Percentiles rank a stretch among this genome's conserved stretches.
These are phyloP conservation scores for Leucophenga maculata DNA, from an alignment of 2,888 invertebrate genomes.

Conservation along the genomic window DNA sequence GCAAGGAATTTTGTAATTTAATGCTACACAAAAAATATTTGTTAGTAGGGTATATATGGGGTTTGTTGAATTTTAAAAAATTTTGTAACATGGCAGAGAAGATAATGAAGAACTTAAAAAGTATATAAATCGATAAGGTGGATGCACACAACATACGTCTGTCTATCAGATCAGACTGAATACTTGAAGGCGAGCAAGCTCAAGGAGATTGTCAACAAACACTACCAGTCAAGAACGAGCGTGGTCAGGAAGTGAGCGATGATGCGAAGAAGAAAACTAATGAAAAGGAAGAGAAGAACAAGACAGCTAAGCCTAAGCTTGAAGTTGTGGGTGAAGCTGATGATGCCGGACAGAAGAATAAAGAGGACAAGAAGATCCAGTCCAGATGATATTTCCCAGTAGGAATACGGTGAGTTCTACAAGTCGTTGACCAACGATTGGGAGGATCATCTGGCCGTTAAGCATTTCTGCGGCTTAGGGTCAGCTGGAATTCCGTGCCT, in stretches of 20 bases:
- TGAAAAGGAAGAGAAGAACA: conserved; percentile 66
- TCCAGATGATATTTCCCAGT: conserved; percentile 95
- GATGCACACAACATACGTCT: too few relatives aligned
- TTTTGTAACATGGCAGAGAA: too few relatives aligned
- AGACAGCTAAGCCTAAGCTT: conserved; percentile 75
- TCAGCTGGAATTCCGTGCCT: conserved; percentile 95
- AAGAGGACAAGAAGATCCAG: conserved; percentile 86
- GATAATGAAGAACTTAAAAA: too few relatives aligned
- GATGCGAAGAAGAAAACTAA: conserved; percentile 81
- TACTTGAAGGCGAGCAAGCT: conserved; percentile 95
- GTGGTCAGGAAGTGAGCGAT: conserved; percentile 95
- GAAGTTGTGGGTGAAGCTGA: conserved; percentile 76
- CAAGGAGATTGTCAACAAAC: conserved; percentile 98
- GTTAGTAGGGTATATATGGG: not conserved
- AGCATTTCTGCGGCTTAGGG: conserved; percentile 96
- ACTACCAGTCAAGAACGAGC: conserved; percentile 97
- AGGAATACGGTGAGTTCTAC: conserved; percentile 98
- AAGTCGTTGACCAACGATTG: conserved; percentile 97
- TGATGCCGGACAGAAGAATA: conserved; percentile 79
- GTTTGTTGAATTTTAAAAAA: too few relatives aligned
- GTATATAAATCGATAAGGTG: too few relatives aligned
- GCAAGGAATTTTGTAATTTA: conserved; percentile 49
- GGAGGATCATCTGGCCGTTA: conserved; percentile 97
- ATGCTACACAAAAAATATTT: conserved; percentile 43
- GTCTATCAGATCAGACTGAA: conserved; percentile 88